Evolutionary conservation across 1,140 invertebrate genomes (phyloP), one percentile per base, ranked within the genome.

Genomic region (Oryctes rhinoceros): DNA sequence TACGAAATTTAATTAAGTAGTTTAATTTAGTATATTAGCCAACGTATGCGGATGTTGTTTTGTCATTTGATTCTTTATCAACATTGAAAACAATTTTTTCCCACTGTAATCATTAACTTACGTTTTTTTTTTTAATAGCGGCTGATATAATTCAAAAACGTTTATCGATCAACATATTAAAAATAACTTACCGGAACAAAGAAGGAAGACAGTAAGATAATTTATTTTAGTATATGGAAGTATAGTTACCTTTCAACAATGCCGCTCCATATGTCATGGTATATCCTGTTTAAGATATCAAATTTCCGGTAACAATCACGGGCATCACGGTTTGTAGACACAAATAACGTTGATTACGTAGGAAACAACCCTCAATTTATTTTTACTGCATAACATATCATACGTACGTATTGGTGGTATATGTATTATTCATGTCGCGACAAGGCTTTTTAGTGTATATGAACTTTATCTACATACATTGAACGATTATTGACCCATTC

Each of bases 251-350:
- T 71, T 71, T 71, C 6, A 71, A 71, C 65, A 30, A 35, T 37
- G 20, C 65, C 65, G 65, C 65, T 71, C 65, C 65, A 71, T 71
- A 71, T 71, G 65, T 71, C 65, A 71, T 24, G 24, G 65, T 71
- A 15, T 71, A 71, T 71, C 65, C 65, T 71, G 65, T 71, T 7
- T 24, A 24, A 35, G 20, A 35, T 71, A 71, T 71, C 65, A 71
- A 71, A 71, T 71, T 71, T 71, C 65, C 65, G 65, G 65, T 71
- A 71, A 13, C 20, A 71, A 71, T 71, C 65, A 71, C 65, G 65
- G 65, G 65, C 65, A 71, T 24, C 65, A 71, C 65, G 65, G 65
- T 37, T 71, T 35, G 65, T 71, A 71, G 35, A 13, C 65, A 71
- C 65, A 71, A 71, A 71, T 37, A 71, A 35, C 65, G 24, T 71